Base-by-base conservation (phyloP, 2,888 invertebrate species). In the Panzeria rudis region DNA sequence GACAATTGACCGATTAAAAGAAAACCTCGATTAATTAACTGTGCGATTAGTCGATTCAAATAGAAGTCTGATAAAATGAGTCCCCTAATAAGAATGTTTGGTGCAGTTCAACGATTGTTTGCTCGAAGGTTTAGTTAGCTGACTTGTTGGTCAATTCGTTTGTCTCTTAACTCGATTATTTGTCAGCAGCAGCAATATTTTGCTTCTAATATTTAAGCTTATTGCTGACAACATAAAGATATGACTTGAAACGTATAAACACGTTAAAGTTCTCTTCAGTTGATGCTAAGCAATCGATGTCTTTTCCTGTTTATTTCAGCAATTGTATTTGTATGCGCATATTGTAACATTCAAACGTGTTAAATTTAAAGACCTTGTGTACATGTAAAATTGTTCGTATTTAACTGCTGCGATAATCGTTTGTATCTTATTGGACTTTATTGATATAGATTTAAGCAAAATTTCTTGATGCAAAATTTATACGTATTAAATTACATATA, bases 391-490 rank as follows among this genome's bases (percentile, higher is more conserved):
- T 15, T 47, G 6, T 32, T 32, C 15, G 4, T 47, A 32, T 56
- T 61, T 17, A 69, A 68, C 66, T 68, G 71, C 75, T 73, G 71
- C 71, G 52, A 80, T 86, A 87, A 87, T 86, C 82, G 79, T 86
- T 86, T 79, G 54, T 86, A 77, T 84, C 84, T 76, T 83, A 79
- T 78, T 47, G 68, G 54, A 72, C 79, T 81, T 86, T 78, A 61
- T 72, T 38, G 69, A 44, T 81, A 76, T 72, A 81, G 71, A 85
- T 78, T 80, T 72, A 56, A 82, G 66, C 79, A 7, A 35, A 7
- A 3, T 25, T 75, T 71, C 66, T 50, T 75, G 69, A 77, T 71
- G 29, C 76, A 75, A 81, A 13, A 47, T 64, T 23, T 44, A 47
- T 11, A 25, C 9, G 56, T n/a, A 5, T 56, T 47, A 47, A 52